Percentiles rank a stretch among this genome's conserved stretches.
Conservation (phyloP, 30 jellyfish, hydroid and myxozoan species). For the Hydra vulgaris region DNA sequence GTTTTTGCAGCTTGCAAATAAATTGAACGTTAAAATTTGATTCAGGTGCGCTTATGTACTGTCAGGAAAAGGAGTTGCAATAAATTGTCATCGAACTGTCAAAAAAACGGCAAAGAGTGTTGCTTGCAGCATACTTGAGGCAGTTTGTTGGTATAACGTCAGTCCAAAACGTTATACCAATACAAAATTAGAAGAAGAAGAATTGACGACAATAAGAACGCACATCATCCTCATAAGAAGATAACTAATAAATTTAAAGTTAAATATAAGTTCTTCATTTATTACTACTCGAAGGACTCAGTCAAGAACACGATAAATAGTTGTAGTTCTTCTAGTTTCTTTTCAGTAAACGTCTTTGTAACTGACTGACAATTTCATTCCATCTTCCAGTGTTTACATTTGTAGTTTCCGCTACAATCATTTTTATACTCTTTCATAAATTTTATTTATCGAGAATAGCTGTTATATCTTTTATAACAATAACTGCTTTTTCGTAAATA, state of each 20-base stretch:
- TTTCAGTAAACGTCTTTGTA: too few species aligned
- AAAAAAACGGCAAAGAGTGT: background rate
- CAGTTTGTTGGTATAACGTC: background rate
- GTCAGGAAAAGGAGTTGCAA: background rate
- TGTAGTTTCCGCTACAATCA: too few species aligned
- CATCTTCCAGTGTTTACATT: too few species aligned
- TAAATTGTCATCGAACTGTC: background rate
- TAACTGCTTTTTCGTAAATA: too few species aligned
- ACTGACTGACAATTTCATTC: too few species aligned
- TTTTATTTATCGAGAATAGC: too few species aligned
- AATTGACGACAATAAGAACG: background rate
- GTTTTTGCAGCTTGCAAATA: background rate
- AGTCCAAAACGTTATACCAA: background rate
- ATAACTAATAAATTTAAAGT: background rate
- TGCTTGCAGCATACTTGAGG: background rate
- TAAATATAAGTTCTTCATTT: too few species aligned
- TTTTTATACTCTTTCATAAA: too few species aligned
- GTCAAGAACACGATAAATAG: too few species aligned
- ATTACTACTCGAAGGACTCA: too few species aligned
- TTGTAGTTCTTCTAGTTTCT: too few species aligned
- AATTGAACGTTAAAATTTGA: background rate
- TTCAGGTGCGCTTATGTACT: background rate
- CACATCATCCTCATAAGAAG: background rate
- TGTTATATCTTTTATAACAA: too few species aligned
- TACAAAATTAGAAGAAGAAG: background rate